These are phyloP conservation scores for Diacarnus erythraeanus DNA, from an alignment of 37 sponge, comb jelly and placozoan genomes.

Conservation along the genomic window DNA sequence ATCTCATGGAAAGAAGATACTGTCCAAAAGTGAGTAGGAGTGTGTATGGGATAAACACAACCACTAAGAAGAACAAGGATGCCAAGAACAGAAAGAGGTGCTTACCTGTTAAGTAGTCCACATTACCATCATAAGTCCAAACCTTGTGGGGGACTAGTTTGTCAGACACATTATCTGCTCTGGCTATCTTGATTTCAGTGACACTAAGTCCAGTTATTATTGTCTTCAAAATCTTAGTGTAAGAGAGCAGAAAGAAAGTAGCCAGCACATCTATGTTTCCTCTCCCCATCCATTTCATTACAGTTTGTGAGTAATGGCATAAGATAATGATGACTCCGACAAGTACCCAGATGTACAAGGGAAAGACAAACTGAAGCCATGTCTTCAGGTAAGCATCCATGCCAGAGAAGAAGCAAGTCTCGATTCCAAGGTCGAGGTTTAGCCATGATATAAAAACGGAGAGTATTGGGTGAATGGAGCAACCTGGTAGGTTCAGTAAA, in stretches of 20 bases:
- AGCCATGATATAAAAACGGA: conserved; percentile 26
- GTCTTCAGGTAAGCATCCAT: conserved; percentile 13
- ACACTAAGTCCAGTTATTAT: neutral
- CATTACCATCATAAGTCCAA: conserved; percentile 25
- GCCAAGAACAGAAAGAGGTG: neutral
- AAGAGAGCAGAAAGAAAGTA: conserved; percentile 13
- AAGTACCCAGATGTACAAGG: conserved; percentile 8
- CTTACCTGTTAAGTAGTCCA: neutral
- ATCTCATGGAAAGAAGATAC: neutral
- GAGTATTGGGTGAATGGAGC: neutral
- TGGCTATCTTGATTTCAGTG: neutral
- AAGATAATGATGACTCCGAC: neutral
- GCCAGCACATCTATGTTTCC: neutral
- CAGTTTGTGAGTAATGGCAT: neutral
- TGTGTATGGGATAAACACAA: conserved; percentile 7
- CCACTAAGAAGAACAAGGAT: neutral
- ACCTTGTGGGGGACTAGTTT: neutral
- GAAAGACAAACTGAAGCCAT: conserved; percentile 38
- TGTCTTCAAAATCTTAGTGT: neutral
- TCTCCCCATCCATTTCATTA: neutral
- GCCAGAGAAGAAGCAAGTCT: conserved; percentile 29
- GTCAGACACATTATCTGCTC: neutral
- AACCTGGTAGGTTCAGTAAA: too few relatives aligned
- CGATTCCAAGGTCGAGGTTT: conserved; percentile 35
- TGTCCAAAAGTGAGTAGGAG: neutral